Evolutionary conservation across 1,140 invertebrate species (phyloP), one percentile per base, ranked within the genome.

Genomic region (Dreissena rostriformis): DNA sequence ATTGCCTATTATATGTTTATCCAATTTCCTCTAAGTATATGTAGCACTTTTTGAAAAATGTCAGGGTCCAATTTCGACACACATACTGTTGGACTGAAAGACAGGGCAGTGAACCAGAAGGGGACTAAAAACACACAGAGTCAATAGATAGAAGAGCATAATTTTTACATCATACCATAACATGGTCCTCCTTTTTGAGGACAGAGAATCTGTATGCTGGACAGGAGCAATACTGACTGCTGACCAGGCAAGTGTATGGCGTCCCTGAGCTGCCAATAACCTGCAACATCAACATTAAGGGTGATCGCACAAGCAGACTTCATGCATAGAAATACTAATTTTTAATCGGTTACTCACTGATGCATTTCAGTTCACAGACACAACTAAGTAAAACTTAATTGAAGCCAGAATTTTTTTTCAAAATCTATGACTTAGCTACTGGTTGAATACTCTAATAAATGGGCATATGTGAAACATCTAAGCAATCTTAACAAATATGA

Each of bases 231-330:
- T 92, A 92, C 8, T 81, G 78, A 39, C 77, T 81, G 57, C 82
- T 83, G 0, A 66, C 70, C 61, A 91, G 86, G 82, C 90, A 92
- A 8, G 81, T 90, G 73, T 92, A 92, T 26, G 90, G 91, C 67
- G 88, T 91, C 12, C 90, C 91, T 19, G 90, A 91, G 65, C 89
- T 91, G 22, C 92, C 92, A 49, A 91, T 82, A 5, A 92, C 91
- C 91, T 92, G 81, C 15, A 79, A 79, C 12, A 67, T 61, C 4
- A 11, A 61, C 2, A 6, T 4, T 61, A 24, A 19, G 6, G 19
- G 53, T 57, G 2, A n/a, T 61, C 17, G 4, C 12, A 61, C 11
- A n/a, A 61, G 22, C 22, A 19, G 22, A 61, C 57, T 61, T 4
- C 4, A 61, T 5, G 57, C 22, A 61, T 4, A 61, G 57, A 61